Base-by-base conservation (phyloP, 2,113 vertebrate species). In the Varanus komodoensis region DNA sequence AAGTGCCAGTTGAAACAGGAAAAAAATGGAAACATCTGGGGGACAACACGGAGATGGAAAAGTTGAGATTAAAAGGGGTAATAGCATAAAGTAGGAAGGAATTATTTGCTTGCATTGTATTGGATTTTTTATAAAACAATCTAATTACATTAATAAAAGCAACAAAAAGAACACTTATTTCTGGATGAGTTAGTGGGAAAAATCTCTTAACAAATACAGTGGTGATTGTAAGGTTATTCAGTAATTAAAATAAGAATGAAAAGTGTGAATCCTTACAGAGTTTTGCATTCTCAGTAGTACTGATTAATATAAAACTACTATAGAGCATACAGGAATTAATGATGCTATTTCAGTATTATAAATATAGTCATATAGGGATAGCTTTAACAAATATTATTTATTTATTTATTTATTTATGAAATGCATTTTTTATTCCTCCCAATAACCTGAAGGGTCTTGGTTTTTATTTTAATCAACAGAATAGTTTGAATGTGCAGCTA, bases 211-310 rank as follows among this genome's bases (percentile, higher is more conserved):
- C 29, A 44, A 64, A 84, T 9, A 17, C n/a, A n/a, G 21, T 87
- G 7, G 64, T 92, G 86, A 11, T 29, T 82, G 89, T 88, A 69
- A 74, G 8, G 77, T 77, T 84, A 38, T n/a, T 80, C 8, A 38
- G 9, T 0, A 68, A 48, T 29, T 75, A 61, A 25, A 84, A n/a
- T 67, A 67, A 48, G 38, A 83, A 50, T 81, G 68, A 71, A 32
- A 87, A 0, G 2, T 1, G n/a, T 48, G 12, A n/a, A 2, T 48
- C 25, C 0, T 7, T 75, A 4, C 8, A 7, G 1, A 78, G 57
- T 15, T 82, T 0, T 27, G 14, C 52, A 83, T 74, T 2, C 27
- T 84, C 84, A 48, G 0, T 74, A 93, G 67, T 3, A 81, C 87
- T 75, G 77, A 71, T 32, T 85, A 54, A 87, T 84, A 6, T 84